Conservation (phyloP, 1,140 invertebrate species). For the Formica exsecta region DNA sequence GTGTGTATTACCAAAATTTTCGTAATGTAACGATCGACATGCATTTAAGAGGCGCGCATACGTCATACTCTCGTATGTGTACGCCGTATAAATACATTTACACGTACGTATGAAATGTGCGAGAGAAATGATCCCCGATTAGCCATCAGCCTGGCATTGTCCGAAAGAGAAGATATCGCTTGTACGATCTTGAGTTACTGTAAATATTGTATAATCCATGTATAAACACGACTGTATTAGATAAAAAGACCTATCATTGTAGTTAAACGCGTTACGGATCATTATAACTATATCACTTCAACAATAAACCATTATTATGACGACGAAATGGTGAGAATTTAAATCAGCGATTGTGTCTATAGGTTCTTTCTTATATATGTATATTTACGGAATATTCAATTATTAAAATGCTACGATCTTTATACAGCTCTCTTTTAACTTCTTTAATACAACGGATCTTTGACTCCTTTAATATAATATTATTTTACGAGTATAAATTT, state of each 20-base stretch:
- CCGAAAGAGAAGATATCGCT: slow-evolving; percentile 82
- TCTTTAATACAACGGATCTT: too few relatives aligned
- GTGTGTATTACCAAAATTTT: slow-evolving; percentile 63
- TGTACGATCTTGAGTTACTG: slow-evolving; percentile 82
- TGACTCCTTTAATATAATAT: neutral
- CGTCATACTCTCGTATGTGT: slow-evolving; percentile 25
- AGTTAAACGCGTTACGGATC: slow-evolving; percentile 86
- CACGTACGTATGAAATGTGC: slow-evolving; percentile 39
- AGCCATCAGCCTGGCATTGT: slow-evolving; percentile 73
- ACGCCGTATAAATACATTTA: slow-evolving; percentile 55
- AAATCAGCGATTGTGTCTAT: neutral
- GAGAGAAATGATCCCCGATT: slow-evolving; percentile 36
- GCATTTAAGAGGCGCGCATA: slow-evolving; percentile 29
- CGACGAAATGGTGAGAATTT: slow-evolving; percentile 61
- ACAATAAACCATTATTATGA: slow-evolving; percentile 87
- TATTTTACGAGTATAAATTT: neutral
- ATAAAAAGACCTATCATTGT: slow-evolving; percentile 85
- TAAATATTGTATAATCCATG: slow-evolving; percentile 87
- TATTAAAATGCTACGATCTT: slow-evolving; percentile 1
- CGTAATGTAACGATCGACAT: slow-evolving; percentile 47
- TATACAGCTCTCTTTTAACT: neutral
- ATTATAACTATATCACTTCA: slow-evolving; percentile 87
- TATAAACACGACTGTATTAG: slow-evolving; percentile 86
- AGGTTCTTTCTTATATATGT: neutral
- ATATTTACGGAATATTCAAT: neutral